Evolutionary conservation across 2,888 invertebrate genomes (phyloP).

Genomic region (Ectobius pallidus): DNA sequence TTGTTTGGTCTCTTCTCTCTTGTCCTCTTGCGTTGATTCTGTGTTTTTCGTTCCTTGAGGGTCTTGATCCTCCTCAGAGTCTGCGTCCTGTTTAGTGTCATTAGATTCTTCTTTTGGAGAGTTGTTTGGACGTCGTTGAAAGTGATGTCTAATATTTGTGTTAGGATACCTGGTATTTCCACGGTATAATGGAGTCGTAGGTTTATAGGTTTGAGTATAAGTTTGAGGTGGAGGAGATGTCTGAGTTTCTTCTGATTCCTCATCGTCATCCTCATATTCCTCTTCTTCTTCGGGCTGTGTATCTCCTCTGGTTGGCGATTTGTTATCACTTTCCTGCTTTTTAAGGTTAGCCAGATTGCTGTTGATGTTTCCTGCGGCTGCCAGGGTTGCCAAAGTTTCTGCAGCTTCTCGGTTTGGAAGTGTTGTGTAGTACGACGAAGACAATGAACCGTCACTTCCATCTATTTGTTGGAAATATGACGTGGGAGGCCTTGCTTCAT

Average conservation of each 20-base stretch:
- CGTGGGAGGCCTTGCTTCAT: background rate
- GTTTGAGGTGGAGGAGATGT: slow-evolving; percentile 46
- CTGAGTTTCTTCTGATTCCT: slow-evolving; percentile 47
- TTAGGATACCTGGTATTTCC: background rate
- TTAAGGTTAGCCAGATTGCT: slow-evolving; percentile 48
- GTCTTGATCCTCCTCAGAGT: slow-evolving; percentile 19
- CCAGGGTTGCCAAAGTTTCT: slow-evolving; percentile 64
- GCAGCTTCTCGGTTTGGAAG: slow-evolving; percentile 68
- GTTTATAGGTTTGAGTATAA: too few species aligned
- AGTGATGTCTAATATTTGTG: background rate
- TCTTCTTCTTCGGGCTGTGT: slow-evolving; percentile 45
- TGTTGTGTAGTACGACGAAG: slow-evolving; percentile 59
- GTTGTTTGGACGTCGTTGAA: background rate
- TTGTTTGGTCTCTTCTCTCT: slow-evolving; percentile 53
- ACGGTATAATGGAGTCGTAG: too few species aligned
- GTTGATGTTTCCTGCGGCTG: slow-evolving; percentile 62
- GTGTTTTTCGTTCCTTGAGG: background rate
- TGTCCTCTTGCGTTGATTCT: background rate
- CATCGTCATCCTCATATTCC: slow-evolving; percentile 47
- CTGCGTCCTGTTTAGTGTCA: slow-evolving; percentile 16
- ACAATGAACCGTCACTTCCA: background rate
- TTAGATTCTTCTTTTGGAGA: background rate
- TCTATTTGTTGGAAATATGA: background rate
- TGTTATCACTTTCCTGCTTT: slow-evolving; percentile 44
- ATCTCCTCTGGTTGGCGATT: slow-evolving; percentile 42